Conservation (phyloP, 2,888 invertebrate species). For the Zootermopsis nevadensis region DNA sequence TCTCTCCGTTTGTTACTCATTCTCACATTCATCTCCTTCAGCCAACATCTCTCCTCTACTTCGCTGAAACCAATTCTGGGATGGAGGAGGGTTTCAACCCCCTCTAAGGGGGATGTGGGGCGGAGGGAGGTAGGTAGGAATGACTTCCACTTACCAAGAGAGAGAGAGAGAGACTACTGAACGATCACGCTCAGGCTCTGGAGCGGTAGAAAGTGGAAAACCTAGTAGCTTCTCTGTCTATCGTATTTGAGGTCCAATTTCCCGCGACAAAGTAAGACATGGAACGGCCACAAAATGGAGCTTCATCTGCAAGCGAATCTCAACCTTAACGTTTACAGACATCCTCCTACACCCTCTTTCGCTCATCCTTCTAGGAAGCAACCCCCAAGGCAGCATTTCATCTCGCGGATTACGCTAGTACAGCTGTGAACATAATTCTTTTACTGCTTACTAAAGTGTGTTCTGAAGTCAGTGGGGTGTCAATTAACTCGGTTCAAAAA, state of each 20-base stretch:
- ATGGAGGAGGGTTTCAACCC: background rate
- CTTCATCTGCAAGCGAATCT: conserved; percentile 46
- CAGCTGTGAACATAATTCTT: conserved; percentile 33
- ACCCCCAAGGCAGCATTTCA: conserved; percentile 45
- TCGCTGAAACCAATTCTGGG: conserved; percentile 38
- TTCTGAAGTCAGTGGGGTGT: conserved; percentile 32
- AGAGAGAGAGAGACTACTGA: conserved; percentile 12
- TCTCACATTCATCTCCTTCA: conserved; percentile 15
- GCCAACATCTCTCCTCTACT: background rate
- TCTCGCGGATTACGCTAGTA: conserved; percentile 47
- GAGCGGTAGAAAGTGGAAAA: conserved; percentile 12
- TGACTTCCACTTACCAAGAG: conserved; percentile 27
- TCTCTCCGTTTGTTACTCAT: conserved; percentile 1
- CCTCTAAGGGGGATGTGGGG: background rate
- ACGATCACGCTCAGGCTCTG: background rate
- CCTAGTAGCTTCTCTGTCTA: conserved; percentile 7
- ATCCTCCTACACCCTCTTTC: conserved; percentile 25
- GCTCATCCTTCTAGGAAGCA: background rate
- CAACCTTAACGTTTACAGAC: conserved; percentile 44
- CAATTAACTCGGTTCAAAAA: conserved; percentile 34
- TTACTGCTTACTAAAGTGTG: conserved; percentile 30
- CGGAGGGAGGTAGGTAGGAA: background rate
- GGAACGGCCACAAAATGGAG: conserved; percentile 46
- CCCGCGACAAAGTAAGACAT: conserved; percentile 49
- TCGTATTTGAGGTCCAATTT: conserved; percentile 48